These are phyloP conservation scores for Sipha maydis DNA, from an alignment of 2,888 invertebrate species.

Conservation along the genomic window DNA sequence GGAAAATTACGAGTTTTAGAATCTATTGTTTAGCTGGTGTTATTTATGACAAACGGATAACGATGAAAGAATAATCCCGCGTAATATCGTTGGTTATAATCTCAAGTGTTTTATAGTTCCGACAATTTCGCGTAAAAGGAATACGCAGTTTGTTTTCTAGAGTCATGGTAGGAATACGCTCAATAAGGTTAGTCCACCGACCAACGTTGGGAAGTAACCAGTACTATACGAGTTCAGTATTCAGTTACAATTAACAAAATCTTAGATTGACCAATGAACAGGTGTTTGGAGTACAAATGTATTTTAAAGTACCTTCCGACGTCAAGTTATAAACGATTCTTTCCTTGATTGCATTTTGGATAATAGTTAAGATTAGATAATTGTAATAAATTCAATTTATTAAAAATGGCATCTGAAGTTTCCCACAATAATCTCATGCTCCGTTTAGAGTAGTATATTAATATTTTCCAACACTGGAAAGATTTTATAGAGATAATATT, in stretches of 20 bases:
- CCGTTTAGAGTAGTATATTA: not conserved
- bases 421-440: not conserved
- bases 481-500: too few relatives aligned
- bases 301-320: too few relatives aligned
- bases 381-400: too few relatives aligned
- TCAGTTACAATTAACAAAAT: too few relatives aligned
- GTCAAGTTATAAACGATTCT: too few relatives aligned
- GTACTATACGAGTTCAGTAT: too few relatives aligned
- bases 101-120: not conserved
- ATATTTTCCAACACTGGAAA: too few relatives aligned
- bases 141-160: not conserved
- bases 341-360: too few relatives aligned
- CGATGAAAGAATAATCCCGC: conserved; percentile 14
- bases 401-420: not conserved
- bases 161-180: not conserved
- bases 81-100: not conserved
- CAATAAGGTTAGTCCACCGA: not conserved
- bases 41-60: conserved; percentile 2
- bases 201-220: too few relatives aligned
- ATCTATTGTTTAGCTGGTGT: conserved; percentile 10
- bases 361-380: too few relatives aligned
- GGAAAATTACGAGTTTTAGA: not conserved
- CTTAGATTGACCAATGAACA: too few relatives aligned
- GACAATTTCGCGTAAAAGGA: conserved; percentile 10
- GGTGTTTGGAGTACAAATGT: too few relatives aligned